Evolutionary conservation across 2,888 invertebrate species (phyloP).

Genomic region (Nymphalis urticae): DNA sequence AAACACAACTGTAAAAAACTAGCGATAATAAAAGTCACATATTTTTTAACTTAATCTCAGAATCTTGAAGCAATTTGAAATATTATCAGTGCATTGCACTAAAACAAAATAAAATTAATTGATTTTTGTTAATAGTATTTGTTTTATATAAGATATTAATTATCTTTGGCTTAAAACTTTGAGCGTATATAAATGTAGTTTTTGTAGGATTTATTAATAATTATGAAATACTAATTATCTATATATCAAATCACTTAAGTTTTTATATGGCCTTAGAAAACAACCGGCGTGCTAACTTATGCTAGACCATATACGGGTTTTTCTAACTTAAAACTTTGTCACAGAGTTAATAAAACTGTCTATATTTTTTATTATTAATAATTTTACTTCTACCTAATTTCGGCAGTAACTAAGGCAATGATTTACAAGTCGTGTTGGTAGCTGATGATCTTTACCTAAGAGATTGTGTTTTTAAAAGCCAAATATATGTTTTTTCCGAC

Average conservation of each 20-base stretch:
- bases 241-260: neutral
- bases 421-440: no score
- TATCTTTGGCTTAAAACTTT: neutral
- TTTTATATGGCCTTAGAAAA: constrained; percentile 22
- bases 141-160: neutral
- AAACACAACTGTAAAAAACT: no score
- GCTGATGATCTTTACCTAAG: no score
- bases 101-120: neutral
- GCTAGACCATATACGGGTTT: constrained; percentile 22
- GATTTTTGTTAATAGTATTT: neutral
- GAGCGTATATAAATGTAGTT: neutral
- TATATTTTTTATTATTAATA: neutral
- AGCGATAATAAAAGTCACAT: no score
- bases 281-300: constrained; percentile 21
- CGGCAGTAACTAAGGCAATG: neutral
- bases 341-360: constrained; percentile 8
- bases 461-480: no score
- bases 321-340: constrained; percentile 18
- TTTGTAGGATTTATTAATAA: constrained; percentile 1
- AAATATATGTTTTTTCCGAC: no score
- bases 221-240: constrained; percentile 19
- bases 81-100: no score
- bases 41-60: no score
- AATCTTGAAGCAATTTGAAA: no score
- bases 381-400: neutral